Base-by-base conservation (phyloP, 2,797 vertebrate species). In the Pelodytes ibericus region DNA sequence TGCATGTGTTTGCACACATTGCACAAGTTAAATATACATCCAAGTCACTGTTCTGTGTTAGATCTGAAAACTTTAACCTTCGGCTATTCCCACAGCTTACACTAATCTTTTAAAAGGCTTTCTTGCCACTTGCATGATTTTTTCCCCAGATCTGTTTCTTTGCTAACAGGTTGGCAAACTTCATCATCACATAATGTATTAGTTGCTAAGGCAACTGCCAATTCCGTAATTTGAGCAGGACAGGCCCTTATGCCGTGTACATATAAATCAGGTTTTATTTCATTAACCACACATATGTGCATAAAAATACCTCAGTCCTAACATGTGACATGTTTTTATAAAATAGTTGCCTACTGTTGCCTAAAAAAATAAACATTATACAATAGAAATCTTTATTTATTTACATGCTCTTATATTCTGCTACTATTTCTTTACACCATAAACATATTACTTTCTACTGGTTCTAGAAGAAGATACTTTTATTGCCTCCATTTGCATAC, bases 401-500 rank as follows among this genome's bases (percentile, higher is more conserved):
- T 49, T 47, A 44, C 18, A 13, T 44, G 2, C 13, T 13, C 41
- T 13, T 44, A 44, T 44, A n/a, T n/a, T n/a, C n/a, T 85, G 82
- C 75, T 74, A 72, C 64, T 73, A 30, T 26, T 31, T 49, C 65
- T 73, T 25, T 0, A 0, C 71, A 66, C 80, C 79, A 81, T 24
- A 58, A 71, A 39, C 25, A 65, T 36, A 59, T 83, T 84, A 75
- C 74, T 66, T 75, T 84, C 80, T 2, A 3, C 72, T 39, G 72
- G 36, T 71, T 68, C 75, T 78, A 59, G 71, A 65, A 71, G 82
- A 74, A 81, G 84, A 82, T 64, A 77, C 24, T 65, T 78, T 73
- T 67, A 68, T 63, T 60, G 72, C 51, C 72, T 81, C 84, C 83
- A 79, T 86, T 83, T 91, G 80, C 81, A 80, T 85, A 80, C 71